Percentiles rank a stretch among this genome's conserved stretches.
phyloP scores from a whole-genome alignment of 1,140 invertebrate genomes.

The Trachelipus rathkii region DNA sequence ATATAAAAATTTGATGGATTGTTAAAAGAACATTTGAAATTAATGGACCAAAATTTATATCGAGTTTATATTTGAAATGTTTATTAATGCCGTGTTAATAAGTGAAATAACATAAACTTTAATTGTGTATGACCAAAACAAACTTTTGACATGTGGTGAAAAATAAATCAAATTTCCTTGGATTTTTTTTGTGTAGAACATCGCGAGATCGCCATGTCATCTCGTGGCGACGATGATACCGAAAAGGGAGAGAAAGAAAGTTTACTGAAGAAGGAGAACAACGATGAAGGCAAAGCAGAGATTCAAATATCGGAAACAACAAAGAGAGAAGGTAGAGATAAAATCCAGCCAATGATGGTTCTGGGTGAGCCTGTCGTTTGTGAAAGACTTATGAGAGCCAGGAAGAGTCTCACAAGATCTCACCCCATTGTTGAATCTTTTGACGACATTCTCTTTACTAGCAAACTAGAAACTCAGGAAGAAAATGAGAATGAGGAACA shows the following conservation, averaged over 20 bases:
- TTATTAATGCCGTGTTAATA: too few species aligned
- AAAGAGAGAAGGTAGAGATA: conserved; percentile 9
- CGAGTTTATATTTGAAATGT: too few species aligned
- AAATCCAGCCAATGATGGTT: neutral
- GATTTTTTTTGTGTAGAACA: too few species aligned
- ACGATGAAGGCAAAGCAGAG: conserved; percentile 28
- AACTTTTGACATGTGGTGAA: too few species aligned
- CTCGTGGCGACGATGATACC: neutral
- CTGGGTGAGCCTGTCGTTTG: conserved; percentile 17
- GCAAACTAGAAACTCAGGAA: neutral
- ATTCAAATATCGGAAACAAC: conserved; percentile 16
- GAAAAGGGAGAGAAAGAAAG: conserved; percentile 2
- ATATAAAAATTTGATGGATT: too few species aligned
- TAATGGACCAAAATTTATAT: too few species aligned
- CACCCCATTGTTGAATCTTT: conserved; percentile 28
- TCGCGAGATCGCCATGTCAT: neutral
- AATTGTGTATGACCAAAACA: too few species aligned
- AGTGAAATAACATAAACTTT: too few species aligned
- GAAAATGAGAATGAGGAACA: conserved; percentile 28
- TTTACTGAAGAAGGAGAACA: conserved; percentile 24
- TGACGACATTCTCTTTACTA: conserved; percentile 25
- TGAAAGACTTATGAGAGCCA: conserved; percentile 29
- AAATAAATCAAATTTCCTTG: too few species aligned
- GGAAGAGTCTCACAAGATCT: conserved; percentile 32
- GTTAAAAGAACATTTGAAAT: too few species aligned